Percentiles rank a stretch among this genome's conserved stretches.
Evolutionary conservation across 2,888 invertebrate genomes (phyloP).

Genomic region (Andrena bicolor): DNA sequence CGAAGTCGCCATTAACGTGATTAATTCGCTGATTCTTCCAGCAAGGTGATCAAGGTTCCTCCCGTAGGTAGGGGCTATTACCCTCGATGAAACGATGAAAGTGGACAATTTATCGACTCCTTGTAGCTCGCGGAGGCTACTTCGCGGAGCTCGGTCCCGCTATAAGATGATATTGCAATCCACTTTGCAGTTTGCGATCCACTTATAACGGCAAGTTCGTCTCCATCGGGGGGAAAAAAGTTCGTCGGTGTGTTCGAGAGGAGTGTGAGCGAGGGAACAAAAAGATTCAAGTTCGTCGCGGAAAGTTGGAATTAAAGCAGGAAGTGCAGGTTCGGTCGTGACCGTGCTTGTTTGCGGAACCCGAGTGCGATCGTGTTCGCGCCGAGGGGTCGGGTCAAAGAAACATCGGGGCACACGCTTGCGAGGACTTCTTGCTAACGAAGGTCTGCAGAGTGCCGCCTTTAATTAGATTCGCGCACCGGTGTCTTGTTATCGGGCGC

Average conservation of each 20-base stretch:
- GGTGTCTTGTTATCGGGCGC: conserved; percentile 5
- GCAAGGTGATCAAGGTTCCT: too few relatives aligned
- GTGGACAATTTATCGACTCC: too few relatives aligned
- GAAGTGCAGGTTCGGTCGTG: neutral
- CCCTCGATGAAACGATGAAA: too few relatives aligned
- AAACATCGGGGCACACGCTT: neutral
- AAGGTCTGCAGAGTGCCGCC: conserved; percentile 11
- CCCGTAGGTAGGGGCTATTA: too few relatives aligned
- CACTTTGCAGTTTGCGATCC: conserved; percentile 11
- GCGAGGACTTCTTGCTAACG: conserved; percentile 17
- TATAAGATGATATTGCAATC: neutral
- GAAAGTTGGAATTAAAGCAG: conserved; percentile 9
- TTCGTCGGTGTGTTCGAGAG: conserved; percentile 4
- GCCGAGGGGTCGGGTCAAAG: neutral
- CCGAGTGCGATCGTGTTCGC: neutral
- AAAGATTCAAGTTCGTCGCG: neutral
- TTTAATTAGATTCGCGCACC: conserved; percentile 45
- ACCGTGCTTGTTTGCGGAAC: neutral
- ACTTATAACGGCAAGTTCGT: neutral
- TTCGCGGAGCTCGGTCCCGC: too few relatives aligned
- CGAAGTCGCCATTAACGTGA: neutral
- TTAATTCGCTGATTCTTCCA: neutral
- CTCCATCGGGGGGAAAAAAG: neutral
- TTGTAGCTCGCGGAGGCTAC: too few relatives aligned
- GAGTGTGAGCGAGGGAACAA: neutral